phyloP scores from a whole-genome alignment of 1,140 invertebrate genomes.

The Ylistrum balloti region DNA sequence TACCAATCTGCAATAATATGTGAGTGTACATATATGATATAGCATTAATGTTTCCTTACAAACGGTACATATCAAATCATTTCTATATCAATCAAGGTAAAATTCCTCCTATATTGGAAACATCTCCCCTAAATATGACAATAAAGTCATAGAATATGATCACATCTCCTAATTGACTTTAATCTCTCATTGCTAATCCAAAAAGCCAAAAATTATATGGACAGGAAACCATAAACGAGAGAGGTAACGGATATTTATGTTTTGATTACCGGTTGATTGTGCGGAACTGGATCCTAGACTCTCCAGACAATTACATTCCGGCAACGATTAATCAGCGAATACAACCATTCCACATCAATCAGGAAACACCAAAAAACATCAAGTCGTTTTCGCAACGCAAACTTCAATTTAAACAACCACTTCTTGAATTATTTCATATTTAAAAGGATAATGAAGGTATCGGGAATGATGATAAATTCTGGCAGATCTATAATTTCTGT shows the following conservation, averaged over 20 bases:
- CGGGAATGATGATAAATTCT: conserved; percentile 26
- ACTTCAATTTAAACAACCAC: conserved; percentile 35
- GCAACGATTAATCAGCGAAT: conserved; percentile 15
- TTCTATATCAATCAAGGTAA: conserved; percentile 3
- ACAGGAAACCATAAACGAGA: conserved; percentile 25
- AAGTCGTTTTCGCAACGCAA: conserved; percentile 32
- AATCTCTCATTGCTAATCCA: conserved; percentile 38
- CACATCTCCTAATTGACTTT: conserved; percentile 20
- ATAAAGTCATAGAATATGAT: conserved; percentile 24
- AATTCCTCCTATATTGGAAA: background rate
- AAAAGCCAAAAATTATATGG: conserved; percentile 40
- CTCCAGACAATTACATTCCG: conserved; percentile 32
- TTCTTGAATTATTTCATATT: conserved; percentile 40
- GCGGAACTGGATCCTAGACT: conserved; percentile 14
- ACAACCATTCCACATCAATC: conserved; percentile 22
- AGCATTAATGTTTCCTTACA: background rate
- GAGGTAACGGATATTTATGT: conserved; percentile 28
- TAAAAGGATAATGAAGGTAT: conserved; percentile 40
- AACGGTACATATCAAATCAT: conserved; percentile 20
- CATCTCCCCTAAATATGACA: conserved; percentile 33
- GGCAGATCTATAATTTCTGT: conserved; percentile 18
- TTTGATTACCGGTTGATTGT: conserved; percentile 23
- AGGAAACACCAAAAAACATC: conserved; percentile 28
- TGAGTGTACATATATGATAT: background rate
- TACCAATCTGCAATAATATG: background rate